Conservation (phyloP, 2,888 invertebrate genomes). For the Crossocerus cetratus region DNA sequence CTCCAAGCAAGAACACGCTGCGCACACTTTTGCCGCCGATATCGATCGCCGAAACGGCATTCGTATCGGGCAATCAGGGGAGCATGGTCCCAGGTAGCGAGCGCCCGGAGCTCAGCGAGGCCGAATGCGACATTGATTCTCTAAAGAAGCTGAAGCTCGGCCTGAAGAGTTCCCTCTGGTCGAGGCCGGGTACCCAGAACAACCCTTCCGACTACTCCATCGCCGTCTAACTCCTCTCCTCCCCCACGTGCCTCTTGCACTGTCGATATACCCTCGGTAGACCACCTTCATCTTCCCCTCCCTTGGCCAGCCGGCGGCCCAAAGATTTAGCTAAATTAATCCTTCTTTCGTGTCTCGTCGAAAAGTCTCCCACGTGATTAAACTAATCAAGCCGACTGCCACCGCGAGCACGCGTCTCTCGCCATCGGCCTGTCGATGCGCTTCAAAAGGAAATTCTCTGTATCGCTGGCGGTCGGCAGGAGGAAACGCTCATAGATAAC, state of each 20-base stretch:
- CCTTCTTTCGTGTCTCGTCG: slow-evolving; percentile 39
- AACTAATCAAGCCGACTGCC: slow-evolving; percentile 17
- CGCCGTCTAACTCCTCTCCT: slow-evolving; percentile 80
- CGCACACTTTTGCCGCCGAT: slow-evolving; percentile 83
- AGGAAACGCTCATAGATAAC: slow-evolving; percentile 31
- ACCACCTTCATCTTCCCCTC: slow-evolving; percentile 12
- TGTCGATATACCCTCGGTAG: slow-evolving; percentile 30
- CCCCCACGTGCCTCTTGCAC: slow-evolving; percentile 25
- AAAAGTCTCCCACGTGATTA: slow-evolving; percentile 22
- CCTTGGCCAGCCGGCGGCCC: slow-evolving; percentile 39
- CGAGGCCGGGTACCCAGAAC: slow-evolving; percentile 80
- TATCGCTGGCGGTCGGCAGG: slow-evolving; percentile 37
- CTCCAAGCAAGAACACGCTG: slow-evolving; percentile 78
- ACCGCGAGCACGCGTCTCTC: slow-evolving; percentile 26
- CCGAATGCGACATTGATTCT: slow-evolving; percentile 86
- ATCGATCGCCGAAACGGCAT: slow-evolving; percentile 80
- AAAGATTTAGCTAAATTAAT: slow-evolving; percentile 53
- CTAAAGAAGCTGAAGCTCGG: slow-evolving; percentile 86
- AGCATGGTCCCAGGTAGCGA: slow-evolving; percentile 65
- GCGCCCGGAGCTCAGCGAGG: slow-evolving; percentile 83
- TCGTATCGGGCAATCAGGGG: slow-evolving; percentile 74
- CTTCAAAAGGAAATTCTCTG: slow-evolving; percentile 43
- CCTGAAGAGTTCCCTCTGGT: slow-evolving; percentile 84
- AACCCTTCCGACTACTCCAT: slow-evolving; percentile 86
- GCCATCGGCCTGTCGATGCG: slow-evolving; percentile 44